These are phyloP conservation scores for Lepidocyrtoides sp. DNA, from an alignment of 2,888 invertebrate genomes.

Conservation along the genomic window DNA sequence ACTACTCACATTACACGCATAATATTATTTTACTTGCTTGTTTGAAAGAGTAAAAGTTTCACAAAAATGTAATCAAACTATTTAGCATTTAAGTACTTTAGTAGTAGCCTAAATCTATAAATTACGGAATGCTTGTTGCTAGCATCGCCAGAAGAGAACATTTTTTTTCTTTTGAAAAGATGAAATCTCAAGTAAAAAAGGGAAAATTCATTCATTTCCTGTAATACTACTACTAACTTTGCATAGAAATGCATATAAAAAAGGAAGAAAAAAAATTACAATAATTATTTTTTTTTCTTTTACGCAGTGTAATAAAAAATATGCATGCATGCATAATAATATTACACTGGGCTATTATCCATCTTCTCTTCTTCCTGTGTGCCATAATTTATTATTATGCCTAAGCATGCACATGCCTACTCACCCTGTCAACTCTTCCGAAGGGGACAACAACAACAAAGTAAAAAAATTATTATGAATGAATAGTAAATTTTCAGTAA, in stretches of 20 bases:
- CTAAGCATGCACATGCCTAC: neutral
- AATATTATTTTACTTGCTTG: too few species aligned
- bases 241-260: constrained; percentile 30
- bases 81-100: neutral
- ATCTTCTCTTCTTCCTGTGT: constrained; percentile 26
- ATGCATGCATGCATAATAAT: neutral
- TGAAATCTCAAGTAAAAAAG: constrained; percentile 12
- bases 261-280: neutral
- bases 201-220: constrained; percentile 51
- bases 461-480: neutral
- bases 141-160: neutral
- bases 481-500: constrained; percentile 23
- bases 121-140: neutral
- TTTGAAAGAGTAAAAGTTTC: too few species aligned
- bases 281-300: neutral
- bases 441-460: neutral
- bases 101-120: neutral
- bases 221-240: constrained; percentile 43
- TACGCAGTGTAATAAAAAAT: neutral
- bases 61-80: constrained; percentile 3
- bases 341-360: neutral
- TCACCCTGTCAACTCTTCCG: constrained; percentile 10
- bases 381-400: constrained; percentile 26
- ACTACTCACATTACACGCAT: constrained; percentile 29
- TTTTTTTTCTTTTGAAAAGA: neutral